These are phyloP conservation scores for Gadopsis bispinosus DNA, from an alignment of 2,797 vertebrate species.

Conservation along the genomic window DNA sequence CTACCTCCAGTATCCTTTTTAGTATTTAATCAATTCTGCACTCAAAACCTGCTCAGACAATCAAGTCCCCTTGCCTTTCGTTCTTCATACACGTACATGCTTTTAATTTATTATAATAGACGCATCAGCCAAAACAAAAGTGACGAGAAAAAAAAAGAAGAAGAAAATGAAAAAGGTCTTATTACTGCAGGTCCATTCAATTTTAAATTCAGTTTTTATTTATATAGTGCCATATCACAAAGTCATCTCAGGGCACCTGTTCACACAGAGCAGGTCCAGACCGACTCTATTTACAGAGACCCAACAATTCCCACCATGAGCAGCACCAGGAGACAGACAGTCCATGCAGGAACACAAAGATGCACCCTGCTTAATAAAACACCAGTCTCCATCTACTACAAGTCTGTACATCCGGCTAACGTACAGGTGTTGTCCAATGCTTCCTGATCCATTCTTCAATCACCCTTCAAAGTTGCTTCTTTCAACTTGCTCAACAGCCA, in stretches of 20 bases:
- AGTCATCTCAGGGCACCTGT: no score
- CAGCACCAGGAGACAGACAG: not conserved
- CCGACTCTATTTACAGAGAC: no score
- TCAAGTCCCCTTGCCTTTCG: not conserved
- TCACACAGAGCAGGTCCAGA: no score
- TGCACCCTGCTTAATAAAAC: constrained; percentile 25
- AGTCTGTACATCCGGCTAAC: not conserved
- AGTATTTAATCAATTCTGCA: not conserved
- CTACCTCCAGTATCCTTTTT: not conserved
- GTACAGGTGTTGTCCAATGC: not conserved
- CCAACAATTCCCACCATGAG: no score
- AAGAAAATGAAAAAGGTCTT: no score
- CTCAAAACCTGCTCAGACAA: constrained; percentile 1
- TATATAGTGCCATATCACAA: no score
- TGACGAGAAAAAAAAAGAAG: not conserved
- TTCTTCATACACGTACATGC: not conserved
- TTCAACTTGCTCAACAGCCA: constrained; percentile 16
- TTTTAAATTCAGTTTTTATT: no score
- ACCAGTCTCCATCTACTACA: not conserved
- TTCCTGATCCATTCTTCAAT: not conserved
- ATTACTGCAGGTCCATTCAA: no score
- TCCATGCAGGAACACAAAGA: not conserved
- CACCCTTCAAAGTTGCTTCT: not conserved
- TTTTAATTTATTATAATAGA: not conserved
- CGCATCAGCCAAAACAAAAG: not conserved